Base-by-base conservation (phyloP, 1,140 invertebrate genomes). In the Zaprionus lachaisei region DNA sequence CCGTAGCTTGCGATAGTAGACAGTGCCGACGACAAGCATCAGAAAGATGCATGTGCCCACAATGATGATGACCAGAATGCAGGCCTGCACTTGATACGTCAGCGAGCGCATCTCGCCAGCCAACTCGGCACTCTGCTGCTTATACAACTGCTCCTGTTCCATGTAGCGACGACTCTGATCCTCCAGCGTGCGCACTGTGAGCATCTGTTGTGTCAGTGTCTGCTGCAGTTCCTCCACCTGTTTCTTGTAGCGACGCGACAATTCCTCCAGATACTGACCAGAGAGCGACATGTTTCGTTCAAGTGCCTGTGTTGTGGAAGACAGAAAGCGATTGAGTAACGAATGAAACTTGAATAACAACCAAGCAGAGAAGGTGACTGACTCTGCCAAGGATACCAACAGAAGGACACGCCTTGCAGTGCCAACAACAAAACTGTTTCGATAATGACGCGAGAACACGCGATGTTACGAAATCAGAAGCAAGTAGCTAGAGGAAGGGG, bases 241-340 rank as follows among this genome's bases (percentile, higher is more conserved):
- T 73, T 97, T 97, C 80, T 99, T 98, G 93, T 99, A 99, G 49
- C 98, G 94, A 41, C 96, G 95, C 93, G 97, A 99, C 55, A 99
- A 93, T 92, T 99, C 98, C 93, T 99, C 98, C 56, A 99, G 94
- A 93, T 99, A 99, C 85, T 99, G 97, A 70, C 97, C 97, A 72
- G 97, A 99, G 3, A 99, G 94, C 4, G 98, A 98, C 95, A 99
- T 98, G 93, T 99, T 99, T 60, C 97, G 94, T 93, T 99, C 99
- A 68, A 99, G 94, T 67, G 96, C 96, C 95, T 97, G 9, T 9
- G 31, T 34, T 11, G 93, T 81, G 95, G 74, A 81, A 79, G 73
- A 90, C 81, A 80, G 34, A 76, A 61, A 22, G 47, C 22, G 11
- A 66, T 49, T 31, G 26, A 51, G 41, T 20, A 49, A 56, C 20